Base-by-base conservation (phyloP, 2,888 invertebrate species). In the Taphrorychus bicolor region DNA sequence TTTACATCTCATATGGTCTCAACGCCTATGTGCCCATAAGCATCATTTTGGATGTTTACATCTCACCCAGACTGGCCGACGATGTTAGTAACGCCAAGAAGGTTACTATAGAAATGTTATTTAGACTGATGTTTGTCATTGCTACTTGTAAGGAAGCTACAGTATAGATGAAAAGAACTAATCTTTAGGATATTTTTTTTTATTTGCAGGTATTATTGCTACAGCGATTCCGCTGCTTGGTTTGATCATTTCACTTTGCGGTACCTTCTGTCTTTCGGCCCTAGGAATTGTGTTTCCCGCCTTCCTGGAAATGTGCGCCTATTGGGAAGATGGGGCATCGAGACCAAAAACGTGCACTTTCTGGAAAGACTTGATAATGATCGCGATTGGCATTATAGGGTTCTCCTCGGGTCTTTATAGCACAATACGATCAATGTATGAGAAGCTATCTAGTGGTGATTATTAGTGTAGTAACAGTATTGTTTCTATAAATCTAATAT, bases 21-120 rank as follows among this genome's bases (percentile, higher is more conserved):
- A 95, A 95, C 83, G 92, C 94, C 75, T 96, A 93, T 80, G 95
- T 96, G 1, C 94, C 95, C 0, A 89, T 95, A 71, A 88, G 89
- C 71, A 91, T 95, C 58, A 82, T 94, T 16, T 93, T 91, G 91
- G 80, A 80, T 54, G 81, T 80, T 19, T 83, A 83, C 64, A 77
- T 83, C 24, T 72, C 77, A 9, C 80, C 81, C 59, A 74, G 73
- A 60, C 70, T 83, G 32, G 77, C 14, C 2, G 16, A 79, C 72
- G 74, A 78, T 61, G 75, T 74, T 49, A 73, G 72, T 23, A 71
- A 76, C 41, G 71, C 73, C 52, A 75, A 74, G 23, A 73, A 74
- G 59, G n/a, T 70, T n/a, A 51, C 77, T 7, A 78, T 77, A 73
- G 82, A 83, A 70, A 82, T 82, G 66, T 57, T 80, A 2, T 73